A percentile compares a stretch with the other conserved stretches of the same genome.
Conservation (phyloP, 64 coral and sea anemone species). For the Acropora yongei region DNA sequence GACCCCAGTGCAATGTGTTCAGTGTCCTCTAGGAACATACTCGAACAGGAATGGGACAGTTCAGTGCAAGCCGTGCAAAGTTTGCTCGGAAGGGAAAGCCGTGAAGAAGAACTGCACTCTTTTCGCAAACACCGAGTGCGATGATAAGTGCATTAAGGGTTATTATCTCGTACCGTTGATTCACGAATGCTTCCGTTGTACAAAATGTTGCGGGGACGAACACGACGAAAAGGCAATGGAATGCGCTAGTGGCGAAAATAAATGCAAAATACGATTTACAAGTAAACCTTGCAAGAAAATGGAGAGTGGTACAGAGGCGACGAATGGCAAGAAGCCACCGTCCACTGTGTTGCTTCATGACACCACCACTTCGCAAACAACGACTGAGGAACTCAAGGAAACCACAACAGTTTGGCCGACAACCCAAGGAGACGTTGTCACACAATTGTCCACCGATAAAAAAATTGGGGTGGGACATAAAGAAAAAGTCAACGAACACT, state of each 20-base stretch:
- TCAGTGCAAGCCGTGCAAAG: conserved; percentile 29
- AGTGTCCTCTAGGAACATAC: conserved; percentile 23
- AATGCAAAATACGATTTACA: background rate
- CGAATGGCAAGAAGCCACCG: background rate
- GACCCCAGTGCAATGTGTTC: conserved; percentile 6
- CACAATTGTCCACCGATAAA: no score
- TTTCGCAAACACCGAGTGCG: conserved; percentile 16
- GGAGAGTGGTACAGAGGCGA: background rate
- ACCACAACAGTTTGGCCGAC: no score
- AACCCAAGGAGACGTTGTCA: no score
- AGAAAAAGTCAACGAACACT: no score
- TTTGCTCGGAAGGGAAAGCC: conserved; percentile 31
- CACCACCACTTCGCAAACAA: no score
- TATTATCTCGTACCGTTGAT: conserved; percentile 38
- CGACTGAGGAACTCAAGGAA: no score
- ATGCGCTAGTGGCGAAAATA: conserved; percentile 1
- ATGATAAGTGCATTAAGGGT: background rate
- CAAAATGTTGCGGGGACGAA: conserved; percentile 42
- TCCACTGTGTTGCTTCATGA: no score
- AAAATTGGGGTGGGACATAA: no score
- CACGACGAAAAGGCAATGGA: background rate
- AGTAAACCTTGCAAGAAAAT: background rate
- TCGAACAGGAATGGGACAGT: conserved; percentile 8
- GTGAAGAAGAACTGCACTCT: conserved; percentile 35
- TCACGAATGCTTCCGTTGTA: conserved; percentile 21